phyloP scores from a whole-genome alignment of 1,140 invertebrate genomes.

The Diprion similis region DNA sequence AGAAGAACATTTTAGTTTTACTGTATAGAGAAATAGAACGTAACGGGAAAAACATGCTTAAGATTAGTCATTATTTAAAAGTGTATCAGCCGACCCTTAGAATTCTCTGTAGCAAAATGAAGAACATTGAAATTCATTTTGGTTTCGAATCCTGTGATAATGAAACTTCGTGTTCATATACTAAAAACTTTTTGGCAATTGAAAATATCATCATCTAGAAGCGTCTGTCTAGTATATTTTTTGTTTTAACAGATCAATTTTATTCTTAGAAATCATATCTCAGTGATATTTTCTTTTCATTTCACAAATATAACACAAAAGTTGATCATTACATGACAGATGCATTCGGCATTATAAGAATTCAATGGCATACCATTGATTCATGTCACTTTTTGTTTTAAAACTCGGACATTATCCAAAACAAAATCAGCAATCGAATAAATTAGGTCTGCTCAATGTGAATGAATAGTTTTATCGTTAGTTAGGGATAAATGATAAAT shows the following conservation, averaged over 20 bases:
- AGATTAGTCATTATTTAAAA: too few species aligned
- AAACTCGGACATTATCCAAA: background rate
- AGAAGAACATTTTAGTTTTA: too few species aligned
- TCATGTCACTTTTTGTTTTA: background rate
- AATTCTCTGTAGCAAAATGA: background rate
- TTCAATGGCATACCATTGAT: background rate
- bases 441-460: background rate
- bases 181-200: background rate
- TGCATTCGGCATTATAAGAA: too few species aligned
- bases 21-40: too few species aligned
- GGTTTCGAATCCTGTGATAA: background rate
- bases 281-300: background rate
- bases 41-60: too few species aligned
- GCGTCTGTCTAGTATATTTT: too few species aligned
- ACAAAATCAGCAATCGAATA: conserved; percentile 4
- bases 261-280: background rate
- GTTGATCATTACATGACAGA: too few species aligned
- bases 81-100: too few species aligned
- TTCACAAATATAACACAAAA: background rate
- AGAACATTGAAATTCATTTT: background rate
- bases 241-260: too few species aligned
- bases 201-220: background rate
- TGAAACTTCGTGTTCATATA: background rate
- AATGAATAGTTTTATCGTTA: background rate
- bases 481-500: background rate